These are phyloP conservation scores for Dendroctonus ponderosae DNA, from an alignment of 1,140 invertebrate genomes.

Conservation along the genomic window DNA sequence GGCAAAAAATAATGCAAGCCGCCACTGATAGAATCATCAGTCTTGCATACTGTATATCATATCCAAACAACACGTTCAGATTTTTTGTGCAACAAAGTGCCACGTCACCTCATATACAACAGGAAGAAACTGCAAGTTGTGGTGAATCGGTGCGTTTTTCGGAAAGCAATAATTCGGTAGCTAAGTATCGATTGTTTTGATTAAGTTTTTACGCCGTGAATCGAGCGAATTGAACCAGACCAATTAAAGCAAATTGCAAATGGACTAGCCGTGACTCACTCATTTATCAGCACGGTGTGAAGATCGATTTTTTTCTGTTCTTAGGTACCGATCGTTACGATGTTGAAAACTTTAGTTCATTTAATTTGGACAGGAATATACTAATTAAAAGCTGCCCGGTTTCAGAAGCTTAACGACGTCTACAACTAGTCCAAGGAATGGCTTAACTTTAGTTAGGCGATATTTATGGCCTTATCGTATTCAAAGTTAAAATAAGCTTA, in stretches of 20 bases:
- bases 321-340: too few species aligned
- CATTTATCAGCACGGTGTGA: too few species aligned
- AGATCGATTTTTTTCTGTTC: too few species aligned
- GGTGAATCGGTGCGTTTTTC: neutral
- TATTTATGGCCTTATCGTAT: too few species aligned
- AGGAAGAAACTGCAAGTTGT: constrained; percentile 20
- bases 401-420: too few species aligned
- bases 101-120: constrained; percentile 1
- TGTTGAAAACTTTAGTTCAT: too few species aligned
- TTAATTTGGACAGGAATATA: too few species aligned
- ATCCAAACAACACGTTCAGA: constrained; percentile 5
- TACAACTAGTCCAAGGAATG: too few species aligned
- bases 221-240: neutral
- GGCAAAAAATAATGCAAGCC: constrained; percentile 5
- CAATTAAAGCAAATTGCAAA: constrained; percentile 1
- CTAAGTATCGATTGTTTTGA: constrained; percentile 22
- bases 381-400: too few species aligned
- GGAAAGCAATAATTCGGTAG: constrained; percentile 20
- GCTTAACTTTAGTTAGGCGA: too few species aligned
- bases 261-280: neutral
- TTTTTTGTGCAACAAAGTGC: constrained; percentile 9
- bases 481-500: too few species aligned
- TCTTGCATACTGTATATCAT: constrained; percentile 6
- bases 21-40: constrained; percentile 7
- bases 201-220: constrained; percentile 19